Evolutionary conservation across 2,888 invertebrate genomes (phyloP), one percentile per base, ranked within the genome.

Genomic region (Noctua janthina): DNA sequence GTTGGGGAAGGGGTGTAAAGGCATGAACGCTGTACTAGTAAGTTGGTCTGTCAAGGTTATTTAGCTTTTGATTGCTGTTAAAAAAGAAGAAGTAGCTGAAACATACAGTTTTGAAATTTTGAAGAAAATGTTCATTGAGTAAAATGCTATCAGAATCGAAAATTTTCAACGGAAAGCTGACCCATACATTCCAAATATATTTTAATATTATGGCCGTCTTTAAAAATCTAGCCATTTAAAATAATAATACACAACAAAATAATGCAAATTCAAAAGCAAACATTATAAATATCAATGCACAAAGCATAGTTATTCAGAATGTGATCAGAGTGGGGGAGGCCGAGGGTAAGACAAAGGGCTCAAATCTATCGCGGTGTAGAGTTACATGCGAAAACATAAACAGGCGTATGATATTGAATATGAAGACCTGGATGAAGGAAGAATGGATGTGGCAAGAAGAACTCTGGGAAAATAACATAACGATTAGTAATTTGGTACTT

Each of bases 371-470:
- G 90, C 82, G 91, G 93, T 92, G 89, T 93, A 91, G 89, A 85
- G 88, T 93, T 93, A 92, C 93, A 91, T 78, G 85, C 90, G 89
- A 91, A 92, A 91, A 91, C 74, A 90, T 89, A 86, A 87, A 90
- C 84, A 89, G 73, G 81, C 78, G 78, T 77, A 81, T 87, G 90
- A 88, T 90, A 92, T 91, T 89, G 87, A 91, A 91, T 90, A 87
- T 81, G 81, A 81, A 54, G 39, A 17, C n/a, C 17, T 71, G 29
- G 70, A 82, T 69, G 49, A 6, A 77, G 1, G 69, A 80, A 54
- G 15, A 68, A 71, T 87, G 81, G 89, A 89, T 76, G 56, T 54
- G 89, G 81, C 59, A 84, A 62, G 4, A 35, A 49, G 15, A 43
- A 54, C 2, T 17, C 8, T 35, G n/a, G 46, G 1, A 10, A 39